These are phyloP conservation scores for Sclerodermus sp. DNA, from an alignment of 2,888 invertebrate species.

Conservation along the genomic window DNA sequence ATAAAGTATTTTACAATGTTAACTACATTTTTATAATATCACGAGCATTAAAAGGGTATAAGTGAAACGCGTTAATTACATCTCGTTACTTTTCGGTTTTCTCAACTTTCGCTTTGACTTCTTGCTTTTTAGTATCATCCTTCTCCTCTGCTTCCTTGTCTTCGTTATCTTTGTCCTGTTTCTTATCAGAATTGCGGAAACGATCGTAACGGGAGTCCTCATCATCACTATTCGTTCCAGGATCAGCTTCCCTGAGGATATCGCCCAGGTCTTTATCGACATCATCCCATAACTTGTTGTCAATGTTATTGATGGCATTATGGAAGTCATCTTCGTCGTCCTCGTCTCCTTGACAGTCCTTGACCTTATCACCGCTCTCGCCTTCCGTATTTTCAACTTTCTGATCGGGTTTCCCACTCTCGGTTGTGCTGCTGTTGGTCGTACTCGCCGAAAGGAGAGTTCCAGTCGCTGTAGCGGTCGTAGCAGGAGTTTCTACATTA, in stretches of 20 bases:
- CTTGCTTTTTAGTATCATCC: constrained; percentile 42
- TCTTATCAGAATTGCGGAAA: constrained; percentile 69
- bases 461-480: constrained; percentile 7
- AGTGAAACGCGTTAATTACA: constrained; percentile 22
- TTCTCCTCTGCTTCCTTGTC: constrained; percentile 56
- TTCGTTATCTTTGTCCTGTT: constrained; percentile 55
- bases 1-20: no score
- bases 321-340: constrained; percentile 57
- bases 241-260: constrained; percentile 67
- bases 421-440: constrained; percentile 14
- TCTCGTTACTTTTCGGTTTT: constrained; percentile 36
- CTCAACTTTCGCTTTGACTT: constrained; percentile 40
- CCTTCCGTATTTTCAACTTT: constrained; percentile 10
- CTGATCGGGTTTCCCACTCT: constrained; percentile 49
- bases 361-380: constrained; percentile 28
- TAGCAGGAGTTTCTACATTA: constrained; percentile 25
- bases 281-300: constrained; percentile 79
- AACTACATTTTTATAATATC: no score
- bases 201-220: constrained; percentile 70
- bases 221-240: constrained; percentile 65
- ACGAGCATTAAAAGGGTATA: constrained; percentile 13
- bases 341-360: constrained; percentile 28
- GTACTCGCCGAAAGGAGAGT: constrained; percentile 6
- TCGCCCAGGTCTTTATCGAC: constrained; percentile 82
- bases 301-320: constrained; percentile 53